A percentile compares a stretch with the other conserved stretches of the same genome.
phyloP scores from a whole-genome alignment of 2,797 vertebrate genomes.

The Australoheros facetus region DNA sequence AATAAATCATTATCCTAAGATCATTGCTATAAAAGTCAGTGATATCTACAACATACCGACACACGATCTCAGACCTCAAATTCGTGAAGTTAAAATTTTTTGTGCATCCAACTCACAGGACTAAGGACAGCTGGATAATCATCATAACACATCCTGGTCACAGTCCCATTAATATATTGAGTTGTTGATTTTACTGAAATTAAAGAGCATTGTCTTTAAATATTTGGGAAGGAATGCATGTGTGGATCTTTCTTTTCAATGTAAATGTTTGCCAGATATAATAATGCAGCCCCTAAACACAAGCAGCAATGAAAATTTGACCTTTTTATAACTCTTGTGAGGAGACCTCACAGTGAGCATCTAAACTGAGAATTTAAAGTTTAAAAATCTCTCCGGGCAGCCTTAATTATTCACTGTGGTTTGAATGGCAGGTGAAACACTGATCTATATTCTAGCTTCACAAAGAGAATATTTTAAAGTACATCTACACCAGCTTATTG shows the following conservation, averaged over 20 bases:
- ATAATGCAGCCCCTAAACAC: background rate
- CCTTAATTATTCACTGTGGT: background rate
- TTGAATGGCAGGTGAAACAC: slow-evolving; percentile 2
- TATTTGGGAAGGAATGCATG: background rate
- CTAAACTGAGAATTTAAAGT: background rate
- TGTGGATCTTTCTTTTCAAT: background rate
- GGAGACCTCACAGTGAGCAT: background rate
- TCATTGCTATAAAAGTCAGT: too few species aligned
- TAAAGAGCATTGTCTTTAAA: background rate
- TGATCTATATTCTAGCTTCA: background rate
- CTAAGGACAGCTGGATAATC: background rate
- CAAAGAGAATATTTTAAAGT: slow-evolving; percentile 3
- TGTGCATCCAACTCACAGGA: background rate
- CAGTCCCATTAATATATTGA: background rate
- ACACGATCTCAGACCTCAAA: background rate
- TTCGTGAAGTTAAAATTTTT: background rate
- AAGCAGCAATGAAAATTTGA: background rate
- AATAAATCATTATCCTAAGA: background rate
- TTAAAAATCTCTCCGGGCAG: background rate
- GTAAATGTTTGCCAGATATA: background rate
- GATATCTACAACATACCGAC: background rate
- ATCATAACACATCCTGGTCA: too few species aligned
- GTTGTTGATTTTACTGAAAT: background rate
- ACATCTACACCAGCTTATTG: background rate
- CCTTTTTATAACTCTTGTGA: background rate